phyloP scores from a whole-genome alignment of 1,140 invertebrate genomes.

The Sarcophaga peregrina region DNA sequence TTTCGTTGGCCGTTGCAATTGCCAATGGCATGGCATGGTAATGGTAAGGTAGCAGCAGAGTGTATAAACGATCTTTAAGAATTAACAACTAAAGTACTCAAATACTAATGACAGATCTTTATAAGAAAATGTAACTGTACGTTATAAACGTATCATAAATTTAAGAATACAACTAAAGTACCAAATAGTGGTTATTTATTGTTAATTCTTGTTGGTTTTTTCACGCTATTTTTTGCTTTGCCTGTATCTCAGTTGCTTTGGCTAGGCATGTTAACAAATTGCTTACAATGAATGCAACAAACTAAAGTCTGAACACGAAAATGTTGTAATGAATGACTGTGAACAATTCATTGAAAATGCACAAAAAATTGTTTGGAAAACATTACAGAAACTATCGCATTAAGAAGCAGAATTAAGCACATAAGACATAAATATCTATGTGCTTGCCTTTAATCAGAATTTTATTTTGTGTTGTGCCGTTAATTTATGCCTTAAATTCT shows the following conservation, averaged over 20 bases:
- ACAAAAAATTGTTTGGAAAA: too few relatives aligned
- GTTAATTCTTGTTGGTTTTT: slow-evolving; percentile 12
- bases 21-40: too few relatives aligned
- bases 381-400: too few relatives aligned
- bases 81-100: slow-evolving; percentile 37
- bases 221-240: not conserved
- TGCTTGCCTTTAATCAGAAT: too few relatives aligned
- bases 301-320: not conserved
- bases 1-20: too few relatives aligned
- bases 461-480: too few relatives aligned
- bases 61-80: slow-evolving; percentile 33
- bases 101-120: slow-evolving; percentile 37
- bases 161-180: too few relatives aligned
- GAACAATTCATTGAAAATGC: not conserved
- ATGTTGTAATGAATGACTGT: not conserved
- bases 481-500: too few relatives aligned
- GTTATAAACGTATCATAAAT: too few relatives aligned
- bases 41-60: not conserved
- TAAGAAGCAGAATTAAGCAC: too few relatives aligned
- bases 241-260: not conserved
- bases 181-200: too few relatives aligned
- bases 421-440: too few relatives aligned
- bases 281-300: not conserved
- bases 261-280: slow-evolving; percentile 22
- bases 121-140: not conserved